phyloP scores from a whole-genome alignment of 2,113 vertebrate species.

The Zootoca vivipara region DNA sequence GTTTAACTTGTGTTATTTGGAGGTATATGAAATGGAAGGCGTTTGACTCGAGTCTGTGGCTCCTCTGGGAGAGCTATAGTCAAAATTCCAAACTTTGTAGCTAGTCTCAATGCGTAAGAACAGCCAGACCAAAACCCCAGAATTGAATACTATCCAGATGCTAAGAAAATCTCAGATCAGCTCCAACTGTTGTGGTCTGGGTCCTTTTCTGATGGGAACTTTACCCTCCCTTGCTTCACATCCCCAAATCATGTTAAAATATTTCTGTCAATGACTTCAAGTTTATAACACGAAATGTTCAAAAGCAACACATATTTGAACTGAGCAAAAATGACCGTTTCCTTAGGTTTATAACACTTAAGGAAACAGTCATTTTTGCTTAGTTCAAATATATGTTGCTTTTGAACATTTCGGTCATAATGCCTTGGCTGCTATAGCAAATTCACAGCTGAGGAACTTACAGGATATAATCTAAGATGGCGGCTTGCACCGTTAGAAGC shows the following conservation, averaged over 20 bases:
- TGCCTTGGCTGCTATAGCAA: not conserved
- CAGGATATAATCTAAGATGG: not conserved
- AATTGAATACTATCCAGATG: conserved; percentile 51
- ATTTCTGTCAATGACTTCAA: not conserved
- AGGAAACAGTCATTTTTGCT: not conserved
- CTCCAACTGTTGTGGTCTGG: conserved; percentile 64
- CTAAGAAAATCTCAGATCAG: conserved; percentile 40
- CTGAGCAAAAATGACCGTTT: not conserved
- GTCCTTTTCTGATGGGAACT: conserved; percentile 51
- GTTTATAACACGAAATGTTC: not conserved
- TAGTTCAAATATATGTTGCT: not conserved
- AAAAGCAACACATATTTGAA: not conserved
- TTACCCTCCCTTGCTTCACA: not conserved
- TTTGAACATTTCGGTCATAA: not conserved
- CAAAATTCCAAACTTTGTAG: conserved; percentile 56
- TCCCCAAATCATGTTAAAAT: not conserved
- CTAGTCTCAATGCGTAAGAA: conserved; percentile 51
- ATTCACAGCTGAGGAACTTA: not conserved
- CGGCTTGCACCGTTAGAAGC: not conserved
- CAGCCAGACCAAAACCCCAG: conserved; percentile 46
- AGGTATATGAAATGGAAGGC: conserved; percentile 35
- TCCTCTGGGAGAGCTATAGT: conserved; percentile 42
- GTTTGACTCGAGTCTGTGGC: conserved; percentile 43
- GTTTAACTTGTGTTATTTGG: conserved; percentile 54
- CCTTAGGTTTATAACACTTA: not conserved